Evolutionary conservation across 2,113 vertebrate species (phyloP).

Genomic region (Oreochromis niloticus): DNA sequence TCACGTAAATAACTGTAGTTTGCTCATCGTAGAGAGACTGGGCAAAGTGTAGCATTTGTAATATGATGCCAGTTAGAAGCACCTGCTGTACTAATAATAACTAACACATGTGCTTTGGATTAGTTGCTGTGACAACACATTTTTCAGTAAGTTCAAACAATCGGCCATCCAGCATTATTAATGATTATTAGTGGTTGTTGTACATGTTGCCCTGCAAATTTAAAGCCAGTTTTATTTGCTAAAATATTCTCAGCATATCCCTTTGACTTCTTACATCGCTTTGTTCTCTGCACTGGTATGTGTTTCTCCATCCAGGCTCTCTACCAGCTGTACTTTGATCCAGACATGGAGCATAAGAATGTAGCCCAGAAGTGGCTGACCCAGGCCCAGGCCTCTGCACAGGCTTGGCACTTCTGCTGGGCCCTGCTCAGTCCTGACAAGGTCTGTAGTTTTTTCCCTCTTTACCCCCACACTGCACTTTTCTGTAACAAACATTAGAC

Average conservation of each 20-base stretch:
- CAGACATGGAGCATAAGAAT: slow-evolving; percentile 94
- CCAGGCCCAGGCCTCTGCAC: slow-evolving; percentile 89
- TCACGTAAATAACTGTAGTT: neutral
- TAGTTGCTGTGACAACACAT: slow-evolving; percentile 47
- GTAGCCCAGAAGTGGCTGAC: slow-evolving; percentile 97
- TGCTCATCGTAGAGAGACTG: neutral
- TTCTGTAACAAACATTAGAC: neutral
- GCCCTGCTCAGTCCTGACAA: slow-evolving; percentile 85
- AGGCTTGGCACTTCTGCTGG: slow-evolving; percentile 98
- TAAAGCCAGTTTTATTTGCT: neutral
- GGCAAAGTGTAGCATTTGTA: slow-evolving; percentile 34
- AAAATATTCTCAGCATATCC: neutral
- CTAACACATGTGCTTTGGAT: slow-evolving; percentile 55
- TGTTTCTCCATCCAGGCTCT: slow-evolving; percentile 77
- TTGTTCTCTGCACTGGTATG: neutral
- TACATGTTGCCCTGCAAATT: neutral
- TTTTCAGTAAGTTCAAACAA: slow-evolving; percentile 12
- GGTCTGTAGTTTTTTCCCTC: slow-evolving; percentile 23
- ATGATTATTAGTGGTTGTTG: neutral
- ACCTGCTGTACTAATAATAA: slow-evolving; percentile 69
- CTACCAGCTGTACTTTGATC: slow-evolving; percentile 95
- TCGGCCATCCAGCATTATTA: neutral
- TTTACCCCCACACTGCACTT: neutral
- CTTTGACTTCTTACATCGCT: neutral
- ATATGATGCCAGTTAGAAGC: slow-evolving; percentile 57